Evolutionary conservation across 2,113 vertebrate genomes (phyloP), one percentile per base, ranked within the genome.

Genomic region (Rana temporaria): DNA sequence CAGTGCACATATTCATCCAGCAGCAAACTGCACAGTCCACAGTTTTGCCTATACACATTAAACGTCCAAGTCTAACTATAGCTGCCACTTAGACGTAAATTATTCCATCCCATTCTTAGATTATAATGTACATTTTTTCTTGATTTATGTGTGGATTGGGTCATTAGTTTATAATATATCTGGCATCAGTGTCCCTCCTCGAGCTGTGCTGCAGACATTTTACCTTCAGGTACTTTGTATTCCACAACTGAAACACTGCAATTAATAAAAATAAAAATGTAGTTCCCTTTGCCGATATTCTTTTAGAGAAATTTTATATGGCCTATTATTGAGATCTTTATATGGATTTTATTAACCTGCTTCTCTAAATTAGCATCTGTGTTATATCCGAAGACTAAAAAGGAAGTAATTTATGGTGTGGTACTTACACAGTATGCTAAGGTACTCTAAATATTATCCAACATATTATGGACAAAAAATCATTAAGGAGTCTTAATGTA

Each of bases 31-130:
- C 85, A 86, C 66, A 81, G 85, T 8, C 52, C 84, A 90, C 76
- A 87, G 85, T 89, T 88, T 86, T 86, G 82, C 82, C 74, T 79
- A 85, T 85, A 86, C 88, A 88, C 20, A 88, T 77, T 84, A 74
- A 76, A 85, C 71, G 75, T 85, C 64, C 34, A 66, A 38, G 59
- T 53, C 71, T 86, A 63, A 81, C 81, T 83, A 56, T 55, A 69
- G 14, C 22, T 22, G 18, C 38, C 85, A 77, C 71, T 85, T 87
- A 34, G 80, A 20, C 32, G 82, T 85, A 74, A 64, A 71, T 78
- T 85, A 76, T 85, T 72, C 79, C 84, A 2, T 82, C 55, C 78
- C 67, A 11, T 56, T 83, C 63, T 83, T 76, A 83, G 81, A 83
- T 83, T 83, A 83, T 83, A 83, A 83, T 83, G 81, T 83, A 83